phyloP scores from a whole-genome alignment of 2,113 vertebrate genomes.

The Oenanthe melanoleuca region DNA sequence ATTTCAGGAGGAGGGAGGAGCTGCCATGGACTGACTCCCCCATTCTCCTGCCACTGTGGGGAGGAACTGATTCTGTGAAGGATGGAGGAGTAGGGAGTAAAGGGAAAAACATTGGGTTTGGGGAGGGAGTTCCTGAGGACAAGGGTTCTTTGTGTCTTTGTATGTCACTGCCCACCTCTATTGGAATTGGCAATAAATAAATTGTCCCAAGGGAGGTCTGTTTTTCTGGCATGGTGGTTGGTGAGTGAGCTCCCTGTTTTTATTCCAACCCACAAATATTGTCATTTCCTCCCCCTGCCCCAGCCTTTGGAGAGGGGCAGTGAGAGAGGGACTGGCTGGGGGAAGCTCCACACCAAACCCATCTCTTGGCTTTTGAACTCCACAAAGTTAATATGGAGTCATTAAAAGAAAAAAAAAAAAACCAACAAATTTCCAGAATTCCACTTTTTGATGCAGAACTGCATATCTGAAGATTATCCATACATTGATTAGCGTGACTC shows the following conservation, averaged over 20 bases:
- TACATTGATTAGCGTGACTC: background rate
- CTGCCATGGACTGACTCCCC: background rate
- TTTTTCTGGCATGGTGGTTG: background rate
- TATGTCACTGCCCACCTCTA: background rate
- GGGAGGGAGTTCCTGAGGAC: background rate
- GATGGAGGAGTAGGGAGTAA: no score
- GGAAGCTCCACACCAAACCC: background rate
- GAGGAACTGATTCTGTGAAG: background rate
- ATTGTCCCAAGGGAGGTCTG: background rate
- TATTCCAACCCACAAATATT: background rate
- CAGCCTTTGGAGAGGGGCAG: rapidly evolving
- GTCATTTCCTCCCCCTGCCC: background rate
- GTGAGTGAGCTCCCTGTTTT: background rate
- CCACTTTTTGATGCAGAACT: background rate
- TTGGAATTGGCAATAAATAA: background rate
- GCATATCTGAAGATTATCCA: background rate
- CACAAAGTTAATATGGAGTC: background rate
- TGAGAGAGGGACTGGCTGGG: rapidly evolving
- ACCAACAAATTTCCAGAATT: background rate
- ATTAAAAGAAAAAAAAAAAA: background rate
- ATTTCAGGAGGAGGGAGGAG: background rate
- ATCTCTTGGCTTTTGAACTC: background rate
- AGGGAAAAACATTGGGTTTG: background rate
- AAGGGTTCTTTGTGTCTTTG: background rate
- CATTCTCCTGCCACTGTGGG: rapidly evolving